Evolutionary conservation across 2,888 invertebrate genomes (phyloP).

Genomic region (Nowickia ferox): DNA sequence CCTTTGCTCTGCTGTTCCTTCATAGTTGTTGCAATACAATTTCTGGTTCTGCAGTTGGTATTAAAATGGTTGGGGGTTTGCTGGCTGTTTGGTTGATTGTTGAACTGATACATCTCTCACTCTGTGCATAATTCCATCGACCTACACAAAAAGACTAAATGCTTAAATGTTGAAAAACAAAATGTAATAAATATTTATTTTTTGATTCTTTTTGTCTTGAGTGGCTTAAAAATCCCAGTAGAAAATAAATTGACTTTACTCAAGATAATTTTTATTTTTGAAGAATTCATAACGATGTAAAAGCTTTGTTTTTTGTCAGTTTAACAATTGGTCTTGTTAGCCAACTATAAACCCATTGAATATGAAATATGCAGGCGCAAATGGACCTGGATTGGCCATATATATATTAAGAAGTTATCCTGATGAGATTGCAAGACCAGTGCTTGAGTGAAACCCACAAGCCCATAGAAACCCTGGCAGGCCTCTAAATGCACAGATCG

Average conservation of each 20-base stretch:
- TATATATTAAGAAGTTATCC: no score
- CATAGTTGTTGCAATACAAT: conserved; percentile 38
- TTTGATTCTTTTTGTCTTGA: conserved; percentile 17
- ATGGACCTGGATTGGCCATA: no score
- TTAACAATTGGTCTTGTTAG: neutral
- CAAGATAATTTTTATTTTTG: neutral
- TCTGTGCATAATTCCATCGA: conserved; percentile 53
- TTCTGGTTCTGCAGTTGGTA: conserved; percentile 41
- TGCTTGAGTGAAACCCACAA: no score
- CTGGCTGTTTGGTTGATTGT: conserved; percentile 30
- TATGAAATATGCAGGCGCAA: no score
- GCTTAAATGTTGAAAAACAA: conserved; percentile 54
- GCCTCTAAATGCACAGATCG: no score
- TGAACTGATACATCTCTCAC: conserved; percentile 38
- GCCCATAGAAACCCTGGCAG: no score
- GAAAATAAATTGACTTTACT: conserved; percentile 33
- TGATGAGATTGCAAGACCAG: no score
- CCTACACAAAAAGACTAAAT: conserved; percentile 59
- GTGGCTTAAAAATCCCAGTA: conserved; percentile 27
- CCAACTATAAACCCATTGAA: no score
- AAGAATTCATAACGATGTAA: neutral
- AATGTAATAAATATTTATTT: conserved; percentile 55
- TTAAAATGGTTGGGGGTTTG: conserved; percentile 39
- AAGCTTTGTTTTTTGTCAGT: no score
- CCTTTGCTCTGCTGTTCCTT: conserved; percentile 56